Base-by-base conservation (phyloP, 2,113 vertebrate genomes). In the Corydoras sp. region DNA sequence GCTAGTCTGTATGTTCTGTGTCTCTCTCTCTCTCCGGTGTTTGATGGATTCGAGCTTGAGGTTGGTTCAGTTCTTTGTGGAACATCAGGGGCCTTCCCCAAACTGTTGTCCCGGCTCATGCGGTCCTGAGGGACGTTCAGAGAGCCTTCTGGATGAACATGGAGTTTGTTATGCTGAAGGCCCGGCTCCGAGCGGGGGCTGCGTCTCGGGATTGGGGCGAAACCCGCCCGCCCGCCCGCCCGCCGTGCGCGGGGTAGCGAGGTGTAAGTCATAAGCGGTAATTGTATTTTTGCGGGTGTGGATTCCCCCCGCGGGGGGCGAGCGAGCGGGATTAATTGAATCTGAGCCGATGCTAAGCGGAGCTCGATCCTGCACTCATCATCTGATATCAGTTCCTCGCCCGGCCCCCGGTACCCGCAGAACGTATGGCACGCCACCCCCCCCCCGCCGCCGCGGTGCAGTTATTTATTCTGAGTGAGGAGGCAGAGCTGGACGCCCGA, bases 321-420 rank as follows among this genome's bases (percentile, higher is more conserved):
- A 10, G 69, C 64, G 70, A 31, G 35, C 9, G 1, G 83, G 86
- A 89, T 86, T 89, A 82, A 88, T 89, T 87, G 78, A 80, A 83
- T 87, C 84, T 82, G 83, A 84, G 85, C 86, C 88, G 85, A 85
- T 89, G 88, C 83, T 82, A 83, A 56, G 78, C 80, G 55, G 81
- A 84, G 85, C 82, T 82, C 83, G 79, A 86, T 87, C 84, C 79
- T 77, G 81, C 81, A 84, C 89, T 89, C 89, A 88, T 90, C 83
- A 86, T 86, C 81, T 81, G 85, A 83, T 83, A 82, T 85, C 82
- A 86, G 84, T 84, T 83, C 85, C 84, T 85, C 79, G 88, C 86
- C 77, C 69, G 13, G 58, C 61, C 56, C 85, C 85, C 83, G 85
- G 4, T 84, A 83, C 85, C 85, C 85, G 81, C 83, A 86, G 87